Conservation (phyloP, 2,888 invertebrate species). For the Heliothis peltigera region DNA sequence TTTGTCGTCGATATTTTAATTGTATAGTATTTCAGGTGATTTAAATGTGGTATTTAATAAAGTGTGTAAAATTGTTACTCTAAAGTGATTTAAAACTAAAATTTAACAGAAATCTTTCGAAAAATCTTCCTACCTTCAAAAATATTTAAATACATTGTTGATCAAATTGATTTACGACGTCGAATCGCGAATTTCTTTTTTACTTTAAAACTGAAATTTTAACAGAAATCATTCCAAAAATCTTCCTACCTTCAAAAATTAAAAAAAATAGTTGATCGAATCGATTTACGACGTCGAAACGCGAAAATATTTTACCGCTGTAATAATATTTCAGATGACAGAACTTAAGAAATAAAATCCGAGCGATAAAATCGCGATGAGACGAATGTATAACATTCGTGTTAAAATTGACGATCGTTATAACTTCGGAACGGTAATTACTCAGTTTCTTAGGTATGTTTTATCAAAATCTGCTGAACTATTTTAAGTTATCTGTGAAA, state of each 20-base stretch:
- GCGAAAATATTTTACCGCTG: constrained; percentile 6
- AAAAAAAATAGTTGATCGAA: background rate
- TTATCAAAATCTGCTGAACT: no score
- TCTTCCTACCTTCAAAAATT: constrained; percentile 1
- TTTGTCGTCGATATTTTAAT: constrained; percentile 8
- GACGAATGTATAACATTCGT: constrained; percentile 47
- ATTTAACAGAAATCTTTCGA: constrained; percentile 7
- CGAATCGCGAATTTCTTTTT: constrained; percentile 13
- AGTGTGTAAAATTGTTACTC: background rate
- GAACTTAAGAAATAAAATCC: constrained; percentile 30
- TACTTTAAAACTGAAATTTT: constrained; percentile 1
- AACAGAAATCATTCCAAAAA: constrained; percentile 12
- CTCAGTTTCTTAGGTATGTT: constrained; percentile 48
- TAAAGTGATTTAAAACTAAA: background rate
- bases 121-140: constrained; percentile 6
- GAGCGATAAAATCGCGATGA: constrained; percentile 36
- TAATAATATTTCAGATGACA: constrained; percentile 10
- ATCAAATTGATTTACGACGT: constrained; percentile 8
- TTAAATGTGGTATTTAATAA: background rate
- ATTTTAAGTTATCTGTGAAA: no score
- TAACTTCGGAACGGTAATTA: constrained; percentile 59
- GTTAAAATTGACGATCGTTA: constrained; percentile 51
- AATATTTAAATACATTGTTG: background rate
- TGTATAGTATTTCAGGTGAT: constrained; percentile 10
- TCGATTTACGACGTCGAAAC: constrained; percentile 12